Conservation (phyloP, 2,113 vertebrate species). For the Brachypodius melanocephalos region DNA sequence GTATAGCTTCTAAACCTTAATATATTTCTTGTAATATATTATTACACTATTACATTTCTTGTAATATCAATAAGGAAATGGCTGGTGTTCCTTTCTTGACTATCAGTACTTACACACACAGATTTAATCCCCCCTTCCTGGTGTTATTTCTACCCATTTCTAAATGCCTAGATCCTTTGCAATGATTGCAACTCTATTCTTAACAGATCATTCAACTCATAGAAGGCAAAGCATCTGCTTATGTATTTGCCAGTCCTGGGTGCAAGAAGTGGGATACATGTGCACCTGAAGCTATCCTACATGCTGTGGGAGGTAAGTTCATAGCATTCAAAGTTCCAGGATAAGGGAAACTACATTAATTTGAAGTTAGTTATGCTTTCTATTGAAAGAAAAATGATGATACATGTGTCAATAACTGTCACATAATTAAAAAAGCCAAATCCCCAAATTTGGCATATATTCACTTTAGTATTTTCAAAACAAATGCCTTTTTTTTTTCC, state of each 20-base stretch:
- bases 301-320: constrained; percentile 88
- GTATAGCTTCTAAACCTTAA: background rate
- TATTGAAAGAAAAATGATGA: background rate
- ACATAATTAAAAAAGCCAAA: background rate
- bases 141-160: background rate
- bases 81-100: background rate
- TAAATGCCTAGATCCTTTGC: background rate
- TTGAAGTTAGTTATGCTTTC: background rate
- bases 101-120: background rate
- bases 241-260: constrained; percentile 94
- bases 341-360: background rate
- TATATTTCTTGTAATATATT: background rate
- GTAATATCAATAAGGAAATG: background rate
- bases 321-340: background rate
- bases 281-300: constrained; percentile 91
- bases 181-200: background rate
- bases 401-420: background rate
- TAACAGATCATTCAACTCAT: constrained; percentile 92
- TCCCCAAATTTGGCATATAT: background rate
- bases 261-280: constrained; percentile 99
- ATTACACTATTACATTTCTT: background rate
- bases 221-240: constrained; percentile 94
- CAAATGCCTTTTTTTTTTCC: background rate
- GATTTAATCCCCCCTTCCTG: background rate
- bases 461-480: background rate